A percentile compares a stretch with the other conserved stretches of the same genome.
Evolutionary conservation across 2,113 vertebrate species (phyloP).

Genomic region (Erythrolamprus reginae): DNA sequence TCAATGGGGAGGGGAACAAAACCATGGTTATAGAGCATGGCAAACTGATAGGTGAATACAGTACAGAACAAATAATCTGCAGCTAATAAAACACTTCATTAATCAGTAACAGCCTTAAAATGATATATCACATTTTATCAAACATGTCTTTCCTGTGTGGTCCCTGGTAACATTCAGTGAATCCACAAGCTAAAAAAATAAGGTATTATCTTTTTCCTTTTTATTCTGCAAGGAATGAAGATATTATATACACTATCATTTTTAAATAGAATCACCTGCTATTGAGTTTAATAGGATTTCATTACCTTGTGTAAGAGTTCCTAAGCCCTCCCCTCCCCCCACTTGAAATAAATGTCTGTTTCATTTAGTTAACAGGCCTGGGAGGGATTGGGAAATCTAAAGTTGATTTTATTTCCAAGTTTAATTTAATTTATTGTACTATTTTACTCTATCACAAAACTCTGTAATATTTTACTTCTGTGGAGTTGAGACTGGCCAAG

Average conservation of each 20-base stretch:
- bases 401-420: not conserved
- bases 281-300: not conserved
- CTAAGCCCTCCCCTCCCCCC: not conserved
- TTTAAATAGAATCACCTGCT: not conserved
- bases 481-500: not conserved
- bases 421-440: not conserved
- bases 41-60: not conserved
- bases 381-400: not conserved
- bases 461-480: not conserved
- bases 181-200: not conserved
- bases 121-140: not conserved
- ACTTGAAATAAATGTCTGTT: not conserved
- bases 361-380: not conserved
- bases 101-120: not conserved
- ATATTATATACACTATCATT: not conserved
- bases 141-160: not conserved
- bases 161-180: no score
- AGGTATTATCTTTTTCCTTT: not conserved
- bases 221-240: not conserved
- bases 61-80: not conserved
- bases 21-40: not conserved
- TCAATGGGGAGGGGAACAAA: not conserved
- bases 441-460: not conserved
- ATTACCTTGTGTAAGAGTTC: not conserved
- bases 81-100: not conserved